These are phyloP conservation scores for Leptopilina drosophilae DNA, from an alignment of 2,888 invertebrate species.

Conservation along the genomic window DNA sequence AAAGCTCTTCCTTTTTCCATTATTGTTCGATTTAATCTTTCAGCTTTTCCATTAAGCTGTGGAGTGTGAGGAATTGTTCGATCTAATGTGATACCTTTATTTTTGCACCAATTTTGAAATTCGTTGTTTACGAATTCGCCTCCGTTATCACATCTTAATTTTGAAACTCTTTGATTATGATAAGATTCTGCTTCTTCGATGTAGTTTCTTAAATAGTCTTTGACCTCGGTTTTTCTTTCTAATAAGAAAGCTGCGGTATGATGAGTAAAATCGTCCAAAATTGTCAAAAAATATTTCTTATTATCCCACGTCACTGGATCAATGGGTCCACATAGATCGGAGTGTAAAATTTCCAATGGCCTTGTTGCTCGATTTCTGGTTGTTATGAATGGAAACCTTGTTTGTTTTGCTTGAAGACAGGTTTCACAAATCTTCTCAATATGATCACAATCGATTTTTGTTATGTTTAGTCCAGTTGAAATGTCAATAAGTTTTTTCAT, in stretches of 20 bases:
- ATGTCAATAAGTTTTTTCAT: neutral
- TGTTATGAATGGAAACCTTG: neutral
- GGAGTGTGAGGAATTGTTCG: neutral
- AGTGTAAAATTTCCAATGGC: neutral
- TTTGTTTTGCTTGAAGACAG: neutral
- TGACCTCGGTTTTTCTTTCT: neutral
- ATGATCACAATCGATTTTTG: no score
- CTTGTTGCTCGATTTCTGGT: neutral
- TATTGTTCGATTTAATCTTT: no score
- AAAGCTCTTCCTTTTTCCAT: no score
- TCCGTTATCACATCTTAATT: slow-evolving; percentile 1
- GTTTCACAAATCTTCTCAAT: slow-evolving; percentile 1
- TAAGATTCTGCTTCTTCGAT: neutral
- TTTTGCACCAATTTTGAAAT: slow-evolving; percentile 6
- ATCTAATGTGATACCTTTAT: neutral
- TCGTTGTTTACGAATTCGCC: neutral
- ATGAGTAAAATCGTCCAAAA: neutral
- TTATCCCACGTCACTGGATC: neutral
- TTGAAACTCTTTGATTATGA: neutral
- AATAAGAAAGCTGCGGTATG: neutral
- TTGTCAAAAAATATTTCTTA: slow-evolving; percentile 9
- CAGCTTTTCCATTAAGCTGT: no score
- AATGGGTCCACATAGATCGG: slow-evolving; percentile 8
- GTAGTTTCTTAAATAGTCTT: neutral
- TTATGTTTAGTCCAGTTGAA: no score